Base-by-base conservation (phyloP, 2,888 invertebrate species). In the Andrena flavipes region DNA sequence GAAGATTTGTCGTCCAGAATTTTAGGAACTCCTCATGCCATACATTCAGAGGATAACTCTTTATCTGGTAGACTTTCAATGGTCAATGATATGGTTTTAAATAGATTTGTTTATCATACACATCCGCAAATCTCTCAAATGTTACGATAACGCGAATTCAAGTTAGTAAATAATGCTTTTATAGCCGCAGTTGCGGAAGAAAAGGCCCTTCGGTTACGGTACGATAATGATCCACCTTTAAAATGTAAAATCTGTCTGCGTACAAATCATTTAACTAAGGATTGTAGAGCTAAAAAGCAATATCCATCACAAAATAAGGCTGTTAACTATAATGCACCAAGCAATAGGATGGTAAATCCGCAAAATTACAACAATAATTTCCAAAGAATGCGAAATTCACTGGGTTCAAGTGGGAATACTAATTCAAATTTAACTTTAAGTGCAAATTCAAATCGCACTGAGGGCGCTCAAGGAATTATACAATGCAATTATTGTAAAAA, bases 401-500 rank as follows among this genome's bases (percentile, higher is more conserved):
- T 13, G 13, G 4, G 42, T 42, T 3, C 42, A 42, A 42, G 13
- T 42, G 13, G 4, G 13, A 0, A 42, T 42, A 42, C 4, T 13
- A 42, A 42, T 42, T 42, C 13, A 13, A 42, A 16, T 42, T 16
- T 4, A 35, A 35, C 35, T 35, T 35, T 10, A 35, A 35, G 0
- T 10, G 10, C 10, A 13, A 13, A 42, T 42, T 51, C 26, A 7
- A 51, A 30, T 51, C 33, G 10, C 7, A 16, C 8, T 33, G 51
- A 29, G 20, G n/a, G 4, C 13, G 13, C 8, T 5, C 51, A 16
- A 49, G 16, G 23, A 67, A 30, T 20, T 5, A 68, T n/a, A 6
- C 62, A 51, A n/a, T 72, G 72, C 4, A 23, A 51, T 13, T 63
- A 72, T 13, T 72, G 63, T 6, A 64, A 72, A 54, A 51, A 29